A percentile compares a stretch with the other conserved stretches of the same genome.
Conservation (phyloP, 2,888 invertebrate species). For the Drosophila affinis region DNA sequence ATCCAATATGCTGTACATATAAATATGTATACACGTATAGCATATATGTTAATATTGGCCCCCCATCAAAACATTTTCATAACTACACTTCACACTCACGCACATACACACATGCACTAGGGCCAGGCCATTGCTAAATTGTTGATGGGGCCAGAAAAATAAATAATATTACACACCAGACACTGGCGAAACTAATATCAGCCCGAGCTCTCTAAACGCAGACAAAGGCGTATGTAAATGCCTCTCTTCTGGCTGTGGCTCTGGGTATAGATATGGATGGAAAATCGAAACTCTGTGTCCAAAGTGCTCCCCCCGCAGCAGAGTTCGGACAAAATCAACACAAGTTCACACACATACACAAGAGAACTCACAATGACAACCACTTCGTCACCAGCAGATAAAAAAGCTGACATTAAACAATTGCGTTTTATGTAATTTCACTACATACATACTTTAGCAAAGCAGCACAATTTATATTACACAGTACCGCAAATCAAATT, state of each 20-base stretch:
- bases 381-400: conserved; percentile 76
- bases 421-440: conserved; percentile 71
- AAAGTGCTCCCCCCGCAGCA: conserved; percentile 49
- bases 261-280: conserved; percentile 70
- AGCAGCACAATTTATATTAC: conserved; percentile 50
- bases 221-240: conserved; percentile 71
- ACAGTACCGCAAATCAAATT: conserved; percentile 35
- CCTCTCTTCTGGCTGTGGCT: conserved; percentile 34
- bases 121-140: conserved; percentile 14
- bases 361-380: conserved; percentile 71
- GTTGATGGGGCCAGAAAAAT: conserved; percentile 38
- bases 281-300: conserved; percentile 72
- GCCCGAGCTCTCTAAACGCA: conserved; percentile 58
- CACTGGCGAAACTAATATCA: conserved; percentile 58
- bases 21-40: conserved; percentile 6
- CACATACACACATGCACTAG: conserved; percentile 15
- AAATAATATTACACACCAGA: conserved; percentile 67
- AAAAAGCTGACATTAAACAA: conserved; percentile 65
- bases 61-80: conserved; percentile 9
- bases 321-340: conserved; percentile 58
- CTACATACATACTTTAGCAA: conserved; percentile 47
- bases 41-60: conserved; percentile 19
- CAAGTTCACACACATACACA: conserved; percentile 52
- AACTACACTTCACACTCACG: conserved; percentile 34
- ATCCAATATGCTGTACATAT: conserved; percentile 4